Evolutionary conservation across 2,113 vertebrate genomes (phyloP).

Genomic region (Rhinopomastus cyanomelas): DNA sequence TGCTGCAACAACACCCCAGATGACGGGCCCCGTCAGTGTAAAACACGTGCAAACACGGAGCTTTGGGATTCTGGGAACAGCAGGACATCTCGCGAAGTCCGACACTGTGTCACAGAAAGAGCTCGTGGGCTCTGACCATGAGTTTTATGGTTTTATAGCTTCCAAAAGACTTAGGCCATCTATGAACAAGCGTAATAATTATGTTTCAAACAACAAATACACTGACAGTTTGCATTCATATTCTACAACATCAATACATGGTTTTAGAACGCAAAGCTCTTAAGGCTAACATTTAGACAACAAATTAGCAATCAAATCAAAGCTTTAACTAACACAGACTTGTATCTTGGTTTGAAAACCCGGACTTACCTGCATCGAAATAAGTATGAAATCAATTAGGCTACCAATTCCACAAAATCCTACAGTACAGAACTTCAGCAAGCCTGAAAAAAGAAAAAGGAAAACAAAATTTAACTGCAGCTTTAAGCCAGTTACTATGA

Average conservation of each 20-base stretch:
- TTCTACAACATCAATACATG: not conserved
- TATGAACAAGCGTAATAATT: no score
- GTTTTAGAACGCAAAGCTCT: not conserved
- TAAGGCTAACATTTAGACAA: not conserved
- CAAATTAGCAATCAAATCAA: not conserved
- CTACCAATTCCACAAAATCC: slow-evolving; percentile 99
- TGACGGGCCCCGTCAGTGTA: not conserved
- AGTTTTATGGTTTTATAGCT: not conserved
- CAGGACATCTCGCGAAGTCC: not conserved
- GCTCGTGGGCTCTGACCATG: not conserved
- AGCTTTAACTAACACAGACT: not conserved
- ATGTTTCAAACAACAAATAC: not conserved
- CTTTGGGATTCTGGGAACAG: not conserved
- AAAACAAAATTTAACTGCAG: slow-evolving; percentile 26
- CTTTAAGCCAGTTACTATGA: not conserved
- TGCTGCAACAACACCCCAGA: not conserved
- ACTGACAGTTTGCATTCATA: not conserved
- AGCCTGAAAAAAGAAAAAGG: slow-evolving; percentile 76
- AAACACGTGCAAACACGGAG: not conserved
- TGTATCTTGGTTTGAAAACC: not conserved
- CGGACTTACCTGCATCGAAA: slow-evolving; percentile 94
- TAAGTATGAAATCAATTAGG: slow-evolving; percentile 94
- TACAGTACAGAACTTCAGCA: slow-evolving; percentile 97
- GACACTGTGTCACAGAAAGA: not conserved
- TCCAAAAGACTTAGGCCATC: no score